phyloP scores from a whole-genome alignment of 1,140 invertebrate species.

The Sycophila sp. region DNA sequence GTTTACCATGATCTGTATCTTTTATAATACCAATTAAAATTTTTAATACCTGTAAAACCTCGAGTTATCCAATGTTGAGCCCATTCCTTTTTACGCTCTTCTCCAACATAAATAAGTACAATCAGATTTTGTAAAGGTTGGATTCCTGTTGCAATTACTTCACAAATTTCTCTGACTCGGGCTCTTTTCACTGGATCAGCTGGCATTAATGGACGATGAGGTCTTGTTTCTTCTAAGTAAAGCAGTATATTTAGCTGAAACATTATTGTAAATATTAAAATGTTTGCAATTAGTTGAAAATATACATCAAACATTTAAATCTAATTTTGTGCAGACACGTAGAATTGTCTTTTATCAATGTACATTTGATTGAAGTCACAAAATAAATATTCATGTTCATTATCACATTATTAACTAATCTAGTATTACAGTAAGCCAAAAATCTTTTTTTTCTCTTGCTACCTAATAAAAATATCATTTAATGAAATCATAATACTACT shows the following conservation, averaged over 20 bases:
- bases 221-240: constrained; percentile 92
- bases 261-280: constrained; percentile 22
- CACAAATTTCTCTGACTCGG: constrained; percentile 82
- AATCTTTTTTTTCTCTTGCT: constrained; percentile 12
- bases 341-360: too few relatives aligned
- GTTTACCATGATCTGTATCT: too few relatives aligned
- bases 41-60: constrained; percentile 77
- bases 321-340: too few relatives aligned
- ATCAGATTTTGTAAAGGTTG: constrained; percentile 95
- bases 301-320: too few relatives aligned
- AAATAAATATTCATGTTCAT: too few relatives aligned
- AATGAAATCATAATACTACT: neutral
- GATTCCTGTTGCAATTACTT: constrained; percentile 91
- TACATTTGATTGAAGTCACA: too few relatives aligned
- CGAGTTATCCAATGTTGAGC: constrained; percentile 91
- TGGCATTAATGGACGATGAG: constrained; percentile 85
- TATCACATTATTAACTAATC: too few relatives aligned
- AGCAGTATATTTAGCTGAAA: constrained; percentile 88
- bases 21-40: too few relatives aligned
- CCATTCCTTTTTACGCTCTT: constrained; percentile 91
- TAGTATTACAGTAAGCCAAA: neutral
- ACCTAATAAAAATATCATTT: constrained; percentile 6
- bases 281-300: too few relatives aligned
- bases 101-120: constrained; percentile 85
- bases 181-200: constrained; percentile 86